Conservation (phyloP, 1,140 invertebrate genomes). For the Prorops nasuta region DNA sequence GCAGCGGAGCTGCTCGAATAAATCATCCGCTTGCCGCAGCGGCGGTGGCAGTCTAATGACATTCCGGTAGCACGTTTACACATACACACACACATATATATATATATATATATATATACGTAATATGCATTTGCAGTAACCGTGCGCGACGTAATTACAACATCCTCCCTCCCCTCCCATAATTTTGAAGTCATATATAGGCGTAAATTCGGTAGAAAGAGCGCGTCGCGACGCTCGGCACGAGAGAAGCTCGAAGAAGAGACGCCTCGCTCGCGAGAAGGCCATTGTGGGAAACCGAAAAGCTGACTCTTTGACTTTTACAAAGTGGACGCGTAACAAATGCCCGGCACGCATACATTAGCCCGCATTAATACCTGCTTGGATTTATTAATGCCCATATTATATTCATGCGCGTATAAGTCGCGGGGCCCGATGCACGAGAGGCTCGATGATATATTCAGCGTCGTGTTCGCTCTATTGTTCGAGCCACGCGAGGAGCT, state of each 20-base stretch:
- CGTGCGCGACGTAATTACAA: not conserved
- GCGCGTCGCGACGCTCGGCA: too few species aligned
- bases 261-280: too few species aligned
- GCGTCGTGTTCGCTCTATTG: slow-evolving; percentile 22
- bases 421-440: slow-evolving; percentile 12
- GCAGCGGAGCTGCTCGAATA: slow-evolving; percentile 11
- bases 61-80: slow-evolving; percentile 26
- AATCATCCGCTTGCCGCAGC: slow-evolving; percentile 20
- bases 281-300: slow-evolving; percentile 6
- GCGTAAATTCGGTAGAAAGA: too few species aligned
- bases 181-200: too few species aligned
- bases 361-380: slow-evolving; percentile 34
- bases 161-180: too few species aligned
- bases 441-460: slow-evolving; percentile 42
- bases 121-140: not conserved
- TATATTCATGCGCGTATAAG: slow-evolving; percentile 39
- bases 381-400: slow-evolving; percentile 44
- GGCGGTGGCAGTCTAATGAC: slow-evolving; percentile 27
- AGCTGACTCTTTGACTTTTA: slow-evolving; percentile 26
- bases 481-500: not conserved
- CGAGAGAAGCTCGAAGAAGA: too few species aligned
- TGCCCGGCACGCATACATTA: slow-evolving; percentile 45
- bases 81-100: slow-evolving; percentile 8
- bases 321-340: slow-evolving; percentile 41
- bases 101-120: not conserved